Percentiles rank a stretch among this genome's conserved stretches.
These are phyloP conservation scores for Rana temporaria DNA, from an alignment of 2,113 vertebrate species.

Conservation along the genomic window DNA sequence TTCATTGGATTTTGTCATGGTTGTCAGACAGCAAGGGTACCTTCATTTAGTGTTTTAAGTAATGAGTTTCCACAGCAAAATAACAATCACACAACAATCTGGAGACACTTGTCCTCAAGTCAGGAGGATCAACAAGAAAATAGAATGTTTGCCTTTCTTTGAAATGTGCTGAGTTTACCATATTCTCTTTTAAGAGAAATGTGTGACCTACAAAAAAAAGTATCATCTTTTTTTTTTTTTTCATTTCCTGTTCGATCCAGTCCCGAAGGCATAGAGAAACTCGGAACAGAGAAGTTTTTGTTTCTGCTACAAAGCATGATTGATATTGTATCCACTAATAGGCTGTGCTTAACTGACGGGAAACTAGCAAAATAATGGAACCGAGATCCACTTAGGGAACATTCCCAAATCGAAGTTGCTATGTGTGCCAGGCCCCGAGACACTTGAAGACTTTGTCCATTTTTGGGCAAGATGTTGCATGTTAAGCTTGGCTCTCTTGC, in stretches of 20 bases:
- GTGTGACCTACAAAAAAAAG: slow-evolving; percentile 35
- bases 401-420: slow-evolving; percentile 48
- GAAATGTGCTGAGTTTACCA: slow-evolving; percentile 17
- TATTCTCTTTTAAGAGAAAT: slow-evolving; percentile 33
- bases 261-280: slow-evolving; percentile 38
- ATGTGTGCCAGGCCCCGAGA: slow-evolving; percentile 45
- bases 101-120: slow-evolving; percentile 39
- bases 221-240: slow-evolving; percentile 14
- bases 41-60: slow-evolving; percentile 20
- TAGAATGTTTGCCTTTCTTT: slow-evolving; percentile 29
- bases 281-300: slow-evolving; percentile 48
- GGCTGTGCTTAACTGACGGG: slow-evolving; percentile 30
- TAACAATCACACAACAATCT: slow-evolving; percentile 23
- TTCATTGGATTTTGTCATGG: slow-evolving; percentile 2
- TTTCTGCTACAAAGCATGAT: slow-evolving; percentile 53
- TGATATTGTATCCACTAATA: slow-evolving; percentile 53
- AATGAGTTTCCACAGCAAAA: slow-evolving; percentile 27
- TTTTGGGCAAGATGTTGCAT: slow-evolving; percentile 52
- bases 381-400: slow-evolving; percentile 41
- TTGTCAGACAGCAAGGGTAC: not conserved
- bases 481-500: slow-evolving; percentile 18
- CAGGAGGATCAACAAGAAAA: slow-evolving; percentile 19
- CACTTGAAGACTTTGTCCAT: slow-evolving; percentile 56
- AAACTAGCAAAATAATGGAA: slow-evolving; percentile 44
- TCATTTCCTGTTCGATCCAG: slow-evolving; percentile 41